A percentile compares a stretch with the other conserved stretches of the same genome.
Conservation (phyloP, 2,888 invertebrate species). For the Hyposoter didymator region DNA sequence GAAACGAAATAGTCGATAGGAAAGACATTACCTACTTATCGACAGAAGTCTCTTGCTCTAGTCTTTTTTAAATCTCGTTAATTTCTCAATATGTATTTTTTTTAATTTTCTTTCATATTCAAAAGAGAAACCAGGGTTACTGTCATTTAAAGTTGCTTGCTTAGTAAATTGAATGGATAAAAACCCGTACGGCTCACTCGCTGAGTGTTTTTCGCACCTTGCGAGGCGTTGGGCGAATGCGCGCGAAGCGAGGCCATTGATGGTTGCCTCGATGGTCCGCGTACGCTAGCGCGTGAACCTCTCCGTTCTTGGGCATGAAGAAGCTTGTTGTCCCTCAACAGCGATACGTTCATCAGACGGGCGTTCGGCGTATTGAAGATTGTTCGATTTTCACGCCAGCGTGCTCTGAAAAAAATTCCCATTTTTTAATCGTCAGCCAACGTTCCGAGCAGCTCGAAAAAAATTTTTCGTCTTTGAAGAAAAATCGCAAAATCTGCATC, state of each 20-base stretch:
- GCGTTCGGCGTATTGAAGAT: constrained; percentile 98
- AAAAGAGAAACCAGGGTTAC: constrained; percentile 65
- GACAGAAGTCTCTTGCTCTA: constrained; percentile 70
- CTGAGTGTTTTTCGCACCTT: constrained; percentile 86
- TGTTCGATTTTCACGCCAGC: constrained; percentile 96
- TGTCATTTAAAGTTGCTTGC: constrained; percentile 80
- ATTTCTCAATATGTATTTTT: neutral
- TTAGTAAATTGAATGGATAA: constrained; percentile 83
- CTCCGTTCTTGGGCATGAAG: constrained; percentile 91
- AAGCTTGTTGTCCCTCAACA: constrained; percentile 92
- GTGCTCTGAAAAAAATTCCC: constrained; percentile 88
- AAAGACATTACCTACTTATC: constrained; percentile 69
- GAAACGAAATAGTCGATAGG: constrained; percentile 51
- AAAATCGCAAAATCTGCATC: neutral
- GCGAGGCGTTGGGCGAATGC: constrained; percentile 89
- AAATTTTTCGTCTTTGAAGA: neutral
- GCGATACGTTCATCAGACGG: constrained; percentile 95
- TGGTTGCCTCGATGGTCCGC: constrained; percentile 93
- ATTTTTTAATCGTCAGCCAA: neutral
- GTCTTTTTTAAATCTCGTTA: constrained; percentile 8
- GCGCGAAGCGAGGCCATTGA: constrained; percentile 94
- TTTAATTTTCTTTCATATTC: constrained; percentile 39
- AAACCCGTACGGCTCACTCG: constrained; percentile 84
- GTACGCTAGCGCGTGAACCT: constrained; percentile 91
- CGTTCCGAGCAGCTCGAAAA: neutral